phyloP scores from a whole-genome alignment of 2,888 invertebrate genomes.

The Leptopilina drosophilae region DNA sequence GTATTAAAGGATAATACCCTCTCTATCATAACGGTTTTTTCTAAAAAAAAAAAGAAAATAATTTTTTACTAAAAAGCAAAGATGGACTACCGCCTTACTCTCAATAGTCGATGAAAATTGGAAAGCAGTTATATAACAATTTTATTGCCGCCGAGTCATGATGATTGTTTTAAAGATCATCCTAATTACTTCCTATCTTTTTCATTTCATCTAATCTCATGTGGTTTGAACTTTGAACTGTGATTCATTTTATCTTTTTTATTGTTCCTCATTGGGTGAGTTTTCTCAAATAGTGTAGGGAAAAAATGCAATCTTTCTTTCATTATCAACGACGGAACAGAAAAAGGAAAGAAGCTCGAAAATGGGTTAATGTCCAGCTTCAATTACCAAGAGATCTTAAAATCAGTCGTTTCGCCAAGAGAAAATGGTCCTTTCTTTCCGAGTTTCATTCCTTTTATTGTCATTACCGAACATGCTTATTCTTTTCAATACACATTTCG shows the following conservation, averaged over 20 bases:
- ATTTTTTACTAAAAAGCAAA: too few relatives aligned
- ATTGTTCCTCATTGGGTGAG: constrained; percentile 2
- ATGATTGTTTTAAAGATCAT: constrained; percentile 15
- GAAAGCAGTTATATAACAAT: neutral
- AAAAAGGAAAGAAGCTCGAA: constrained; percentile 27
- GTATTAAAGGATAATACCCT: constrained; percentile 12
- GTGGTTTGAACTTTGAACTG: constrained; percentile 30
- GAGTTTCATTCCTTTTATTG: constrained; percentile 12
- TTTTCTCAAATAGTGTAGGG: constrained; percentile 21
- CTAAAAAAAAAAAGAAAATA: too few relatives aligned
- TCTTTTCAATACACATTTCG: neutral
- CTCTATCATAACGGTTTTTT: neutral
- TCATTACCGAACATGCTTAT: constrained; percentile 7
- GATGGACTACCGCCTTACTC: too few relatives aligned
- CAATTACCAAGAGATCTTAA: constrained; percentile 39
- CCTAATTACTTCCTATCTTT: constrained; percentile 10
- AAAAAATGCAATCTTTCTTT: constrained; percentile 22
- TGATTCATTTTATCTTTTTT: constrained; percentile 20
- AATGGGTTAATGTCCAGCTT: constrained; percentile 39
- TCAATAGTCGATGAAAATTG: too few relatives aligned
- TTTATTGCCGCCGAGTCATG: neutral
- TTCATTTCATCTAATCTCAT: neutral
- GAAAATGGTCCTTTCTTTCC: constrained; percentile 23
- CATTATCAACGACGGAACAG: constrained; percentile 33
- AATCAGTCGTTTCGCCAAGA: constrained; percentile 35